phyloP scores from a whole-genome alignment of 2,888 invertebrate species.

The Azorinus chamasolen region DNA sequence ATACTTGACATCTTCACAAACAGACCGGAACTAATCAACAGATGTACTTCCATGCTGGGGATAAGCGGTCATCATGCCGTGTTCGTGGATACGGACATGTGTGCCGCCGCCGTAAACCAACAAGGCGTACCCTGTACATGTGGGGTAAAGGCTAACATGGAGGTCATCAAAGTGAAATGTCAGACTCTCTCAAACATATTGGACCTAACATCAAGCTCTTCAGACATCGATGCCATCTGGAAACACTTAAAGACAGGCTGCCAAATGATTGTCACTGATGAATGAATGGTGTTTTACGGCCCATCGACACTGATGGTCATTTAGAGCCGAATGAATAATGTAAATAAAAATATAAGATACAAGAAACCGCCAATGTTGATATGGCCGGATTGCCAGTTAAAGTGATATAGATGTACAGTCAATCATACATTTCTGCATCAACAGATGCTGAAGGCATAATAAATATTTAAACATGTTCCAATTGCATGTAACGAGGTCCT shows the following conservation, averaged over 20 bases:
- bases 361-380: too few relatives aligned
- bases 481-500: too few relatives aligned
- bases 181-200: too few relatives aligned
- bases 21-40: slow-evolving; percentile 22
- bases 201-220: neutral
- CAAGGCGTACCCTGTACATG: slow-evolving; percentile 14
- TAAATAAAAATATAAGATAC: neutral
- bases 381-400: too few relatives aligned
- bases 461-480: too few relatives aligned
- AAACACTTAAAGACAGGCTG: neutral
- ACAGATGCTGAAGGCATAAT: too few relatives aligned
- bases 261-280: neutral
- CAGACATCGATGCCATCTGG: neutral
- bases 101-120: slow-evolving; percentile 6
- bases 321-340: too few relatives aligned
- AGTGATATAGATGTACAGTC: too few relatives aligned
- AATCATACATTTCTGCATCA: too few relatives aligned
- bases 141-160: slow-evolving; percentile 6
- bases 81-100: slow-evolving; percentile 14
- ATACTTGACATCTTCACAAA: slow-evolving; percentile 38
- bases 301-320: too few relatives aligned
- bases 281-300: too few relatives aligned
- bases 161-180: too few relatives aligned
- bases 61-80: slow-evolving; percentile 33
- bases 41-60: slow-evolving; percentile 12